Evolutionary conservation across 2,888 invertebrate genomes (phyloP), one percentile per base, ranked within the genome.

Genomic region (Rhamnusium bicolor): DNA sequence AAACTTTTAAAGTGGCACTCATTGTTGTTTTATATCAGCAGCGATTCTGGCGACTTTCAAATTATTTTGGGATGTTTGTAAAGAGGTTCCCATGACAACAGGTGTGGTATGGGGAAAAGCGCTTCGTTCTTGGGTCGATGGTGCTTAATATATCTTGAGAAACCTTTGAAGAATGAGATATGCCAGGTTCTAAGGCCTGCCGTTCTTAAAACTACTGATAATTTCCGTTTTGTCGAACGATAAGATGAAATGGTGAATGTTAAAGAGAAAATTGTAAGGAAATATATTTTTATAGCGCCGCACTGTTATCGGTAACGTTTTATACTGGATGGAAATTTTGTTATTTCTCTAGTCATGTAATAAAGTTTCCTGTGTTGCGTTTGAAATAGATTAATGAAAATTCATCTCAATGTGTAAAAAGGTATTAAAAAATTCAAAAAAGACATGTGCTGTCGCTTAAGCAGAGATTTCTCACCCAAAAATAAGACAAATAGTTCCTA

Each of bases 1-100:
- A 76, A 78, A 78, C 76, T 78, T 76, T 71, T 61, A 70, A 76
- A 75, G 72, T 78, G 75, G 76, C 75, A 72, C 72, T 78, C 75
- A 72, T 75, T 76, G 72, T 78, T 78, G 69, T 72, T 77, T 77
- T 73, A 73, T 75, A 70, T 71, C 73, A 40, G 53, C 71, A 68
- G 46, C 27, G 49, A 46, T 40, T 21, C 63, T 65, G 67, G 56
- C 56, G 40, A 29, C 46, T 40, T 21, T 29, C 49, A 47, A 58
- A 32, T n/a, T 21, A 68, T 60, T 68, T 58, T 40, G 21, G 68
- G 60, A 32, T 69, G 60, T 61, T 61, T 60, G 60, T 69, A 54
- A 68, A 70, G 60, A 60, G 71, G 75, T 77, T 75, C 66, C 75
- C 75, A 77, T 77, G 75, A 68, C 72, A 71, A 77, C 77, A 77